Conservation (phyloP, 1,140 invertebrate genomes). For the Anadara kagoshimensis region DNA sequence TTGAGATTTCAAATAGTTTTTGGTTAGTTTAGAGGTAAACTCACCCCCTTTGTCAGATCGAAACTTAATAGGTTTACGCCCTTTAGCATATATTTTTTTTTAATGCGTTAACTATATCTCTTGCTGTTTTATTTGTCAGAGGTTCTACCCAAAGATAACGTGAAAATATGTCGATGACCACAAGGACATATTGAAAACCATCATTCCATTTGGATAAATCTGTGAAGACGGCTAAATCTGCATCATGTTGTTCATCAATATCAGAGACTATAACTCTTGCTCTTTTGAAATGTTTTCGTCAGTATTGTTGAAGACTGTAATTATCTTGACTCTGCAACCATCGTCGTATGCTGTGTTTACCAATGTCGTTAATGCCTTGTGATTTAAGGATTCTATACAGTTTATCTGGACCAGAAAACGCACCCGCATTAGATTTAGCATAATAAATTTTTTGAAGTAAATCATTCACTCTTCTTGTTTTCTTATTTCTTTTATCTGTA, state of each 20-base stretch:
- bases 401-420: constrained; percentile 11
- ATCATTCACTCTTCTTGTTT: no score
- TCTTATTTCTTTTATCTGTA: no score
- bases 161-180: constrained; percentile 42
- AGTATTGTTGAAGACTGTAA: constrained; percentile 30
- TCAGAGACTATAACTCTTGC: constrained; percentile 21
- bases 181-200: constrained; percentile 24
- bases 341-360: constrained; percentile 9
- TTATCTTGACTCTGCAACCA: constrained; percentile 36
- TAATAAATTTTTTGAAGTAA: background rate
- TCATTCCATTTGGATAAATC: constrained; percentile 31
- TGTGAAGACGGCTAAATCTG: constrained; percentile 33
- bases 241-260: constrained; percentile 30
- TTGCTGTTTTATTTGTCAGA: constrained; percentile 38
- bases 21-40: constrained; percentile 23
- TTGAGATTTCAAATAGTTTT: constrained; percentile 26
- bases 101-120: constrained; percentile 34
- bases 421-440: background rate
- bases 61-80: constrained; percentile 15
- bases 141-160: constrained; percentile 37
- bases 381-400: constrained; percentile 15
- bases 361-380: constrained; percentile 8
- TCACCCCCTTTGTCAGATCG: constrained; percentile 40
- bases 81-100: constrained; percentile 23
- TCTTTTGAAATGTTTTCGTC: constrained; percentile 24